Evolutionary conservation across 2,888 invertebrate species (phyloP).

Genomic region (Ashinkailepas kermadecensis): DNA sequence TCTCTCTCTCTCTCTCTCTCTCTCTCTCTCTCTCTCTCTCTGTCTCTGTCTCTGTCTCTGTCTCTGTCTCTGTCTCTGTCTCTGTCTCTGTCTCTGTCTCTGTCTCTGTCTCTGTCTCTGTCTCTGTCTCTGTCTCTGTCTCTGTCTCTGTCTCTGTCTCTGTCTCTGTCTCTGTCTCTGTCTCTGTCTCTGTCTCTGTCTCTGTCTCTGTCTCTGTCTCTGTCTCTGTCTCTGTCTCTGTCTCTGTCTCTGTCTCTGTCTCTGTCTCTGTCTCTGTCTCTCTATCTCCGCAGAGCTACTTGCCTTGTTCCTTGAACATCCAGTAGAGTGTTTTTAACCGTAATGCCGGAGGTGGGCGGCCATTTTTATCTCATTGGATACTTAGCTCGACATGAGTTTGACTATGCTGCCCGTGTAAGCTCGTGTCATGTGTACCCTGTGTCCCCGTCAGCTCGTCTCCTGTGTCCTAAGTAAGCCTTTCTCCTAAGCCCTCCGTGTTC

Average conservation of each 20-base stretch:
- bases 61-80: constrained; percentile 23
- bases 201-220: background rate
- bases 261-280: constrained; percentile 36
- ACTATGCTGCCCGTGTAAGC: no score
- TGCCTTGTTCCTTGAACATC: no score
- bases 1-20: constrained; percentile 21
- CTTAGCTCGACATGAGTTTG: no score
- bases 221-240: background rate
- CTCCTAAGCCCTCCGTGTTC: no score
- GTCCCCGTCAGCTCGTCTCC: no score
- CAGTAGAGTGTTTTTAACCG: no score
- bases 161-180: constrained; percentile 10
- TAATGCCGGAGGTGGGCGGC: no score
- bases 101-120: constrained; percentile 24
- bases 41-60: constrained; percentile 23
- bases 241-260: background rate
- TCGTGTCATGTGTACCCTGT: no score
- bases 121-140: constrained; percentile 24
- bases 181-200: constrained; percentile 6
- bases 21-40: constrained; percentile 23
- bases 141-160: constrained; percentile 19
- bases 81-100: constrained; percentile 22
- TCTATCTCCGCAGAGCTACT: no score
- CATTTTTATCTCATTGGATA: no score
- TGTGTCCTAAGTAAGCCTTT: no score